A percentile compares a stretch with the other conserved stretches of the same genome.
Evolutionary conservation across 2,797 vertebrate species (phyloP).

Genomic region (Nannoperca obscura): DNA sequence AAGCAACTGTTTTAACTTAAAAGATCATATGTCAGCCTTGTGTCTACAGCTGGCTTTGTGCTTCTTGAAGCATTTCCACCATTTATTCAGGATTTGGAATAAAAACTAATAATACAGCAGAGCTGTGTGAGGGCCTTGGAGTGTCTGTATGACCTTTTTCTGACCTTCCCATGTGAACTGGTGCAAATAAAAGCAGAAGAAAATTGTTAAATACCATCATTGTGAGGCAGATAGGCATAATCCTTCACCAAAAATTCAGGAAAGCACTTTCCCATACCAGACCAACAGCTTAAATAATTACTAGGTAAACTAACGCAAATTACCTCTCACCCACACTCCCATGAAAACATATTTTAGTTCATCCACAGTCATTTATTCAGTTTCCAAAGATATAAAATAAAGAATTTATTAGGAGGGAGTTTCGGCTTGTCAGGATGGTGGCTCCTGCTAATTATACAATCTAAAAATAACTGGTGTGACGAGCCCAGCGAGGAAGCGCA

Average conservation of each 20-base stretch:
- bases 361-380: background rate
- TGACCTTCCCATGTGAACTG: background rate
- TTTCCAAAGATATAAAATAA: conserved; percentile 15
- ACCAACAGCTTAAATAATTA: background rate
- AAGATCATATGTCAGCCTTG: background rate
- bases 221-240: background rate
- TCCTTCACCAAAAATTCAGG: background rate
- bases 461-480: conserved; percentile 55
- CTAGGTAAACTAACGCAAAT: background rate
- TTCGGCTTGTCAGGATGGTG: conserved; percentile 24
- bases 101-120: background rate
- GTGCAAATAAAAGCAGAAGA: background rate
- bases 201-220: background rate
- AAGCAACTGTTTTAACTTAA: background rate
- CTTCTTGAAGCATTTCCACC: background rate
- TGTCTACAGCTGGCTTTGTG: background rate
- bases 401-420: conserved; percentile 5
- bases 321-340: background rate
- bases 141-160: background rate
- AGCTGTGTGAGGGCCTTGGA: background rate
- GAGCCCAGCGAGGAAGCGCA: conserved; percentile 24
- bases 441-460: conserved; percentile 40
- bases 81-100: too few species aligned
- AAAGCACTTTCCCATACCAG: background rate
- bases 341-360: background rate